A percentile compares a stretch with the other conserved stretches of the same genome.
Evolutionary conservation across 2,888 invertebrate species (phyloP).

Genomic region (Apodemia zela): DNA sequence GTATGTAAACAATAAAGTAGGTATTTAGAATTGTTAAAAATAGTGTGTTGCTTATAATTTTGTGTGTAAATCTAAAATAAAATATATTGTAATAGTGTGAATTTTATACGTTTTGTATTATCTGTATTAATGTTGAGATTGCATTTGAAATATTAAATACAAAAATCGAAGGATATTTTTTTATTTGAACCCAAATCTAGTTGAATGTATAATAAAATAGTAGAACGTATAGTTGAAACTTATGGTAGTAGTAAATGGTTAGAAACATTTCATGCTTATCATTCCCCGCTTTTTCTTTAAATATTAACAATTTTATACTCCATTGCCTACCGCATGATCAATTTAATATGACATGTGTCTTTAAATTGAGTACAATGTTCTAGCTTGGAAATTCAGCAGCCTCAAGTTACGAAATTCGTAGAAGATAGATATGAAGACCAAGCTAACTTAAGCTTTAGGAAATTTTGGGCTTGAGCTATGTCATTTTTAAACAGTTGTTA

Average conservation of each 20-base stretch:
- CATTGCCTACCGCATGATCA: no score
- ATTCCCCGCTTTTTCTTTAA: slow-evolving; percentile 11
- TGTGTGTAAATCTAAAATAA: slow-evolving; percentile 43
- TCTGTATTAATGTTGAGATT: slow-evolving; percentile 75
- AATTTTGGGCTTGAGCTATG: no score
- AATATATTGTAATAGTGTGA: slow-evolving; percentile 44
- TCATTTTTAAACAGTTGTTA: no score
- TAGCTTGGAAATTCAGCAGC: no score
- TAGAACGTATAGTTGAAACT: not conserved
- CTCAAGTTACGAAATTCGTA: no score
- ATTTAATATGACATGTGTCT: no score
- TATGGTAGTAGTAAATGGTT: not conserved
- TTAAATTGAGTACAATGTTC: no score
- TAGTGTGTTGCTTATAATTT: slow-evolving; percentile 47
- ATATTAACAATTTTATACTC: not conserved
- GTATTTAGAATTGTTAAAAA: slow-evolving; percentile 41
- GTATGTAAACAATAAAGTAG: slow-evolving; percentile 25
- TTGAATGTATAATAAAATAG: no score
- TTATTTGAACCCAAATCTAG: slow-evolving; percentile 35
- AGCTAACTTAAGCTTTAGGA: no score
- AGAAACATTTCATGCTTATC: slow-evolving; percentile 10
- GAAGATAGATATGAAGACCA: no score
- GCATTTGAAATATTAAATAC: slow-evolving; percentile 73
- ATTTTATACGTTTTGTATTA: slow-evolving; percentile 78
- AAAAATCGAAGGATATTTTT: slow-evolving; percentile 46